A percentile compares a stretch with the other conserved stretches of the same genome.
phyloP scores from a whole-genome alignment of 2,113 vertebrate species.

The Thunnus maccoyii region DNA sequence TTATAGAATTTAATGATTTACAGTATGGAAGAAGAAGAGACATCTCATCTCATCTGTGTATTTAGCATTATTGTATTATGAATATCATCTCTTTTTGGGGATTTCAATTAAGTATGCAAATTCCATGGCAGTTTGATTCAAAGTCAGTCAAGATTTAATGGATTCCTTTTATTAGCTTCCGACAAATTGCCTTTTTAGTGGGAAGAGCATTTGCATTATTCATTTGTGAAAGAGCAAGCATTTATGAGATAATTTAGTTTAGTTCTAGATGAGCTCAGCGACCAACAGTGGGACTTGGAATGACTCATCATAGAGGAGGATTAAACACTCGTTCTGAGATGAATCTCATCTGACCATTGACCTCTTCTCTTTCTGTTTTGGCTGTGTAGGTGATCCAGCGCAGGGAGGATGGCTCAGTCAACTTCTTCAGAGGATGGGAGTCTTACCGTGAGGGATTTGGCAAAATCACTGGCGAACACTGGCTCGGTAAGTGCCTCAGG shows the following conservation, averaged over 20 bases:
- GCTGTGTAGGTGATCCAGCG: conserved; percentile 93
- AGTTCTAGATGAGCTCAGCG: conserved; percentile 57
- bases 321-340: conserved; percentile 38
- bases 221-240: conserved; percentile 63
- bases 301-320: conserved; percentile 56
- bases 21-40: neutral
- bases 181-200: conserved; percentile 74
- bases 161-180: conserved; percentile 74
- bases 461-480: conserved; percentile 97
- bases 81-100: conserved; percentile 47
- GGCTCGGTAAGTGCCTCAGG: conserved; percentile 89
- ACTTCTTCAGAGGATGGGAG: conserved; percentile 97
- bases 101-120: conserved; percentile 67
- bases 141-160: conserved; percentile 75
- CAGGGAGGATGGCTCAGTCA: conserved; percentile 93
- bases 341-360: conserved; percentile 53
- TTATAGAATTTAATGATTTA: conserved; percentile 26
- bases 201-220: conserved; percentile 71
- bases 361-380: conserved; percentile 41
- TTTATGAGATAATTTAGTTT: conserved; percentile 66
- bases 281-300: conserved; percentile 40
- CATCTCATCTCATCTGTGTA: conserved; percentile 22
- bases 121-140: conserved; percentile 58
- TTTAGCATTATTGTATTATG: conserved; percentile 64
- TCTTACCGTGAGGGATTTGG: conserved; percentile 95